phyloP scores from a whole-genome alignment of 2,113 vertebrate species.

The Crocuta crocuta region DNA sequence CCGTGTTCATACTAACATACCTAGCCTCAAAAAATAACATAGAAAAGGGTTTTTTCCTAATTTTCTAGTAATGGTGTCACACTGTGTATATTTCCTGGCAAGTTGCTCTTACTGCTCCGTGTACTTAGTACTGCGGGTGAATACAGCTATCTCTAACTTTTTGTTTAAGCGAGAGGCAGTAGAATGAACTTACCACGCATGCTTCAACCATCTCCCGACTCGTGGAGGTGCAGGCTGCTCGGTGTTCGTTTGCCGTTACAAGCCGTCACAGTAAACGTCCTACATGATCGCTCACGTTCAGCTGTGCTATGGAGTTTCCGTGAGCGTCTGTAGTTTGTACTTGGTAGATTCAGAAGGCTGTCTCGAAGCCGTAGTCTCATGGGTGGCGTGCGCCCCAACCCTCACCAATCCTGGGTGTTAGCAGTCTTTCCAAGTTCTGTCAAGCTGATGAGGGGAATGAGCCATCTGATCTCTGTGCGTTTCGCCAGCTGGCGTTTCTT shows the following conservation, averaged over 20 bases:
- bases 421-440: neutral
- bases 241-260: neutral
- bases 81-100: neutral
- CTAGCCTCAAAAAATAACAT: neutral
- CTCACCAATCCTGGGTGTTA: fast-evolving
- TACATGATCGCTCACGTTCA: fast-evolving
- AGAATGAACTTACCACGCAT: neutral
- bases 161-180: neutral
- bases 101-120: neutral
- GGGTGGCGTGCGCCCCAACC: neutral
- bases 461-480: neutral
- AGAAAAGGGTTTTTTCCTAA: neutral
- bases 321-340: neutral
- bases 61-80: neutral
- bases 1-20: neutral
- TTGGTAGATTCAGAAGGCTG: neutral
- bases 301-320: neutral
- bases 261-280: neutral
- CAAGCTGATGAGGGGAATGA: no score
- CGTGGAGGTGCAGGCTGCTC: fast-evolving
- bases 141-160: neutral
- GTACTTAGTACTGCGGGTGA: no score
- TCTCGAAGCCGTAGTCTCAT: neutral
- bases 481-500: no score
- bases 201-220: neutral